A percentile compares a stretch with the other conserved stretches of the same genome.
These are phyloP conservation scores for Endomychus coccineus DNA, from an alignment of 2,888 invertebrate genomes.

Conservation along the genomic window DNA sequence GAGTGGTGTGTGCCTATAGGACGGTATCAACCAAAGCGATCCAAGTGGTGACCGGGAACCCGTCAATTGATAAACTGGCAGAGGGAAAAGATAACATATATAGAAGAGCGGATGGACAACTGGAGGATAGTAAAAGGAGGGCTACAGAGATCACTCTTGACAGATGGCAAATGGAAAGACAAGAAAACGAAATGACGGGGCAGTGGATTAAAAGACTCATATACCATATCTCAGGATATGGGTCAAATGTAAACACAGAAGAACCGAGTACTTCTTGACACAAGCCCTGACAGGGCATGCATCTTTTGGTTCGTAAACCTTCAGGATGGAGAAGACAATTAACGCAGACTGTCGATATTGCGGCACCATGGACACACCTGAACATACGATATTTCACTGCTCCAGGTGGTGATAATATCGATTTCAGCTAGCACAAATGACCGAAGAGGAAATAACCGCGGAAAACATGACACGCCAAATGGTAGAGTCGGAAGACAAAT, in stretches of 20 bases:
- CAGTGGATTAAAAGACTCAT: neutral
- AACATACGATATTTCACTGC: slow-evolving; percentile 1
- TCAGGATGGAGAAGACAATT: too few species aligned
- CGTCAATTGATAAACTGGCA: neutral
- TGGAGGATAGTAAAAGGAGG: neutral
- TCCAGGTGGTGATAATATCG: neutral
- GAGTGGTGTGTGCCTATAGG: too few species aligned
- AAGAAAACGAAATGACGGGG: neutral
- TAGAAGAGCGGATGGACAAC: too few species aligned
- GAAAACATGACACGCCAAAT: neutral
- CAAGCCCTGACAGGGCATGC: too few species aligned
- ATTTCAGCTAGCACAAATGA: neutral
- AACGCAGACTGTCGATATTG: neutral
- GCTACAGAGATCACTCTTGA: neutral
- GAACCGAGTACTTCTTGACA: too few species aligned
- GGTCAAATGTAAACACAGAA: neutral
- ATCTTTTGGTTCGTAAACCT: too few species aligned
- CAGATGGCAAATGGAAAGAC: neutral
- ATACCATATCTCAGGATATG: neutral
- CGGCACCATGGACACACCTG: neutral
- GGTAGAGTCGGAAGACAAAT: neutral
- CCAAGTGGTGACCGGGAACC: neutral
- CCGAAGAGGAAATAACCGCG: neutral
- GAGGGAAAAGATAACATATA: too few species aligned
- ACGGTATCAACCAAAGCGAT: neutral